Evolutionary conservation across 2,113 vertebrate genomes (phyloP).

Genomic region (Leiothrix lutea): DNA sequence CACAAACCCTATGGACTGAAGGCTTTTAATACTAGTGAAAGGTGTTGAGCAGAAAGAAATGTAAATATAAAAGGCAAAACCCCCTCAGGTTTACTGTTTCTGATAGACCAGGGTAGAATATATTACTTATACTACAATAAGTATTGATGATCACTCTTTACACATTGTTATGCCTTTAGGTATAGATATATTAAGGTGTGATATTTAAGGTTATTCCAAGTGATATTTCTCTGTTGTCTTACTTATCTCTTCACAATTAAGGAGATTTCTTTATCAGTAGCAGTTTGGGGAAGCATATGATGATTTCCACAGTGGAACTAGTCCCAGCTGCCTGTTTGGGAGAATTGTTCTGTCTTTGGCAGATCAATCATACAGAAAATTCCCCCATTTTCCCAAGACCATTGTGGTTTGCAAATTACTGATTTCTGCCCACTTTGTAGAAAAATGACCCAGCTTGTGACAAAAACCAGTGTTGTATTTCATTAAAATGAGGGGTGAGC

Average conservation of each 20-base stretch:
- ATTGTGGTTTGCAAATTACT: not conserved
- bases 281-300: not conserved
- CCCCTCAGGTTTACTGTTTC: not conserved
- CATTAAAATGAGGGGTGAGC: not conserved
- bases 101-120: not conserved
- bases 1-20: not conserved
- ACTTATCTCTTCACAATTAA: not conserved
- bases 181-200: not conserved
- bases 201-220: not conserved
- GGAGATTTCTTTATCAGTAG: not conserved
- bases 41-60: not conserved
- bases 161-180: not conserved
- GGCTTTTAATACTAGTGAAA: not conserved
- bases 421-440: not conserved
- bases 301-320: not conserved
- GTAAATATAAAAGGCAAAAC: not conserved
- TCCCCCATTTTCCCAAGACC: not conserved
- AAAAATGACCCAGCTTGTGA: not conserved
- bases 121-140: not conserved
- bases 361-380: not conserved
- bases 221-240: not conserved
- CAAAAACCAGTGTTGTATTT: not conserved
- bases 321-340: not conserved
- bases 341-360: not conserved
- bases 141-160: not conserved